A percentile compares a stretch with the other conserved stretches of the same genome.
phyloP scores from a whole-genome alignment of 1,140 invertebrate genomes.

The Glomeris maerens region DNA sequence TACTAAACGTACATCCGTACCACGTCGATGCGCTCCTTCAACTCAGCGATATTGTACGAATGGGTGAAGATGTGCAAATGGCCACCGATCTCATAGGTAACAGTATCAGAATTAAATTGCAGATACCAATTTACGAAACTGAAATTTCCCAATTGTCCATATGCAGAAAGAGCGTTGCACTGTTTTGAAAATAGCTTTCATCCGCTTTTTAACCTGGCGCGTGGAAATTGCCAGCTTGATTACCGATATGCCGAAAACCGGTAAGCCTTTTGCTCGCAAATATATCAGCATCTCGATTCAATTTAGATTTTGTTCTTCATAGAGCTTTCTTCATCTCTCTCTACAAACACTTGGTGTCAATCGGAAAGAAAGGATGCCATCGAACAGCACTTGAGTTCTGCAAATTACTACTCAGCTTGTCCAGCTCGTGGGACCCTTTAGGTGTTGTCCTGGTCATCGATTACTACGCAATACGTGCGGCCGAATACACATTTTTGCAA shows the following conservation, averaged over 20 bases:
- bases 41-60: slow-evolving; percentile 61
- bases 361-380: slow-evolving; percentile 53
- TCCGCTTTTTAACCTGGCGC: slow-evolving; percentile 59
- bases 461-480: slow-evolving; percentile 66
- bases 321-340: slow-evolving; percentile 55
- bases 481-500: slow-evolving; percentile 65
- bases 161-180: slow-evolving; percentile 52
- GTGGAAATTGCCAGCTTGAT: slow-evolving; percentile 58
- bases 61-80: slow-evolving; percentile 62
- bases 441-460: slow-evolving; percentile 67
- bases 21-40: slow-evolving; percentile 75
- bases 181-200: slow-evolving; percentile 64
- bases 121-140: neutral
- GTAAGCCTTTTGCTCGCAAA: slow-evolving; percentile 21
- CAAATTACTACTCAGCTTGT: slow-evolving; percentile 48
- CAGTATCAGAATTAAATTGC: slow-evolving; percentile 1
- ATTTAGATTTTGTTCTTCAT: neutral
- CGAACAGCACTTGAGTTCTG: slow-evolving; percentile 36
- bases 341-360: slow-evolving; percentile 67
- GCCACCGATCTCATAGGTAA: slow-evolving; percentile 54
- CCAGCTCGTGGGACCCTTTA: slow-evolving; percentile 70
- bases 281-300: neutral
- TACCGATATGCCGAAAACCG: slow-evolving; percentile 72
- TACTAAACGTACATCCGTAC: slow-evolving; percentile 60
- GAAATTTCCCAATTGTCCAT: neutral